Percentiles rank a stretch among this genome's conserved stretches.
phyloP scores from a whole-genome alignment of 2,113 vertebrate genomes.

The Chauna torquata region DNA sequence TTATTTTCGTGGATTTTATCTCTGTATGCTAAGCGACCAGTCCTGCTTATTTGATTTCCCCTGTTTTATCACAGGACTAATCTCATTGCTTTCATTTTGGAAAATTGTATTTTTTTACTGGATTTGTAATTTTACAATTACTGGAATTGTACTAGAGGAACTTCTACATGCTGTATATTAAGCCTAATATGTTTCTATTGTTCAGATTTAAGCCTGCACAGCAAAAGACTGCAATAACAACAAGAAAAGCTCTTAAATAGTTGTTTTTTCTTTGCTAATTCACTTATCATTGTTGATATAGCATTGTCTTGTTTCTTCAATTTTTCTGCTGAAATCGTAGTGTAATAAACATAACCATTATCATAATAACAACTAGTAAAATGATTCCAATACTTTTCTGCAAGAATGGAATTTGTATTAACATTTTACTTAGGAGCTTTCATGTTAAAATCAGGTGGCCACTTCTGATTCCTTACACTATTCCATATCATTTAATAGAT shows the following conservation, averaged over 20 bases:
- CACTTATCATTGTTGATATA: not conserved
- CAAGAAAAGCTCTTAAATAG: not conserved
- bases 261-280: not conserved
- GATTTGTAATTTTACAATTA: no score
- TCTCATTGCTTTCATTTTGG: not conserved
- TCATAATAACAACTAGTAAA: not conserved
- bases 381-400: not conserved
- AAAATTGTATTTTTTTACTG: no score
- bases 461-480: accelerated
- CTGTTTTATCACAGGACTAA: not conserved
- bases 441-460: not conserved
- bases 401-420: not conserved
- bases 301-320: not conserved
- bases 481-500: not conserved
- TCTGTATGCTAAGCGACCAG: not conserved
- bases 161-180: not conserved
- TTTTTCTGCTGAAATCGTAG: not conserved
- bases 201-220: not conserved
- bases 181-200: no score
- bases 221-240: not conserved
- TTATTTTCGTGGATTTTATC: not conserved
- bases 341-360: not conserved
- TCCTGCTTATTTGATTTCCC: not conserved
- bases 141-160: not conserved
- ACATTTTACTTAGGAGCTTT: not conserved